These are phyloP conservation scores for Scaptomyza graminum DNA, from an alignment of 1,140 invertebrate genomes.

Conservation along the genomic window DNA sequence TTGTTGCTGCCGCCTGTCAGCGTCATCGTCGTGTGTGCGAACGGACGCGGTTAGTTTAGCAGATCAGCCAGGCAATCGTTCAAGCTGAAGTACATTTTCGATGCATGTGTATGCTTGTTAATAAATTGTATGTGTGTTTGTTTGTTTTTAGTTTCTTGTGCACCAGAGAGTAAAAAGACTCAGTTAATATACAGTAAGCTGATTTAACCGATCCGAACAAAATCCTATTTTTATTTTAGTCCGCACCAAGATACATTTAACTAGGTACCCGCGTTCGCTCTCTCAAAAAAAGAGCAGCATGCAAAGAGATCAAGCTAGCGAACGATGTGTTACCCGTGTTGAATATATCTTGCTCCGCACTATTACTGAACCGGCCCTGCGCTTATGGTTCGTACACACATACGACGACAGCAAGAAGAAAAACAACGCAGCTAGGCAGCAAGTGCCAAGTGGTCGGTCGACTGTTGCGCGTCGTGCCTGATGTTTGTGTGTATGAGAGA, in stretches of 20 bases:
- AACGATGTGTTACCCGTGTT: too few species aligned
- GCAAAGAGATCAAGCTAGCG: too few species aligned
- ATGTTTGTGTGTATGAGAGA: conserved; percentile 25
- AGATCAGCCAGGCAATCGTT: conserved; percentile 21
- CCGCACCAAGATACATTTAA: too few species aligned
- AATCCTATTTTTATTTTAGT: background rate
- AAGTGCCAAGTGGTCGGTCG: conserved; percentile 75
- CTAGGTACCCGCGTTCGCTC: too few species aligned
- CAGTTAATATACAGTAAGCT: background rate
- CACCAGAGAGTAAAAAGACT: background rate
- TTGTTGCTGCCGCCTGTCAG: conserved; percentile 35
- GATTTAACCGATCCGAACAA: background rate
- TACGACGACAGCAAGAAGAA: conserved; percentile 40
- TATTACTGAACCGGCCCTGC: conserved; percentile 48
- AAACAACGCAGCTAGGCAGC: conserved; percentile 66
- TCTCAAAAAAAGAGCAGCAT: too few species aligned
- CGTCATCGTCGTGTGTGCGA: conserved; percentile 39
- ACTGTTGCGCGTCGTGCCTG: conserved; percentile 52
- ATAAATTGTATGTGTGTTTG: too few species aligned
- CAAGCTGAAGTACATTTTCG: background rate
- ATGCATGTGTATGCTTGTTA: background rate
- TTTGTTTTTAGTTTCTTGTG: background rate
- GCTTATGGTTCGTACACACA: conserved; percentile 18
- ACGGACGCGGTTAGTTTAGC: conserved; percentile 33
- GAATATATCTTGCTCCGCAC: background rate